Evolutionary conservation across 2,888 invertebrate genomes (phyloP).

Genomic region (Desoria tigrina): DNA sequence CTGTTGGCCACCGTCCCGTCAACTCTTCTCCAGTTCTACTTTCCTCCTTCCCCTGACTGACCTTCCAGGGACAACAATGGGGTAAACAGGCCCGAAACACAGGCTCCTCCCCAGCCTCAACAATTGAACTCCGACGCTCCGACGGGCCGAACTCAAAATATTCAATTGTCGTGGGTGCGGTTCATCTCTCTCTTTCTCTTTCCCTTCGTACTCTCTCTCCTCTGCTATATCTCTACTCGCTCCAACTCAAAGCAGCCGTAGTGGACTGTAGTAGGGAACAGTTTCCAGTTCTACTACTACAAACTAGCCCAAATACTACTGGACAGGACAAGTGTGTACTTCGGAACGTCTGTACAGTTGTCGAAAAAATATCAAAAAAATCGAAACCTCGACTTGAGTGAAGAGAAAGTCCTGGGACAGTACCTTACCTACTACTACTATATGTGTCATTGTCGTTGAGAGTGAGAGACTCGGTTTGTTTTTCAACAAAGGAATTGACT

Average conservation of each 20-base stretch:
- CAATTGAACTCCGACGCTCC: constrained; percentile 21
- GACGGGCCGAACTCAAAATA: too few relatives aligned
- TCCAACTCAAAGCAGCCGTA: not conserved
- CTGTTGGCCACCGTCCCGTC: constrained; percentile 46
- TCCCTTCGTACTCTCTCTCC: constrained; percentile 12
- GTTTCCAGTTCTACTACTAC: not conserved
- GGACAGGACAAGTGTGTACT: too few relatives aligned
- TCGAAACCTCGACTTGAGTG: too few relatives aligned
- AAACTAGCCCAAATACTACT: not conserved
- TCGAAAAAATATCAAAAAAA: too few relatives aligned
- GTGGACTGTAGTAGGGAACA: too few relatives aligned
- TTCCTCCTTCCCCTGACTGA: constrained; percentile 41
- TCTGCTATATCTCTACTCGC: not conserved
- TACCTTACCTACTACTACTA: too few relatives aligned
- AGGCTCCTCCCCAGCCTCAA: constrained; percentile 29
- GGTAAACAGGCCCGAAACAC: constrained; percentile 32
- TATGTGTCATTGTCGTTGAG: too few relatives aligned
- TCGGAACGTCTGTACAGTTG: too few relatives aligned
- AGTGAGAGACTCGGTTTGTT: too few relatives aligned
- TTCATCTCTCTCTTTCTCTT: constrained; percentile 19
- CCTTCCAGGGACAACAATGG: constrained; percentile 42
- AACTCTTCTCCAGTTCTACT: constrained; percentile 36
- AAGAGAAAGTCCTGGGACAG: too few relatives aligned
- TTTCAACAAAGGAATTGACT: too few relatives aligned
- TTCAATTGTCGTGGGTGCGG: constrained; percentile 33